phyloP scores from a whole-genome alignment of 2,797 vertebrate species.

The Hoplostethus atlanticus region DNA sequence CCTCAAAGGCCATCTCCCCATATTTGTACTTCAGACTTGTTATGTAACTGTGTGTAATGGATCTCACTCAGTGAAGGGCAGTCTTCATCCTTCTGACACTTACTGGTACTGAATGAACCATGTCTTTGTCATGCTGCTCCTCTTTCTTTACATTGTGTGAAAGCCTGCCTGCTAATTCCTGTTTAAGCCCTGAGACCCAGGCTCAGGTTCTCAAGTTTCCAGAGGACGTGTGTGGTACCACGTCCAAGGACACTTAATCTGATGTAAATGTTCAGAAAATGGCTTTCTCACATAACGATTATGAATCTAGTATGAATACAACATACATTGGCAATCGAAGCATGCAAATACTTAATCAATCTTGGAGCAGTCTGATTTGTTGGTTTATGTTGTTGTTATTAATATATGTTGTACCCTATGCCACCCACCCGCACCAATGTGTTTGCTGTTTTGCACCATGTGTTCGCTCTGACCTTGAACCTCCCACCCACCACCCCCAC shows the following conservation, averaged over 20 bases:
- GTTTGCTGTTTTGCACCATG: conserved; percentile 62
- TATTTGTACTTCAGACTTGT: conserved; percentile 41
- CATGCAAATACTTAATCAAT: neutral
- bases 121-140: conserved; percentile 47
- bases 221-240: conserved; percentile 23
- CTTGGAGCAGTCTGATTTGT: conserved; percentile 1
- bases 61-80: conserved; percentile 2
- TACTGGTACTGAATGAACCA: neutral
- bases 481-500: neutral
- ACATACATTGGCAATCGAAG: neutral
- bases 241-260: conserved; percentile 4
- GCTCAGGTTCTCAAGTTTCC: conserved; percentile 35
- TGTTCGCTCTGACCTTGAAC: conserved; percentile 75
- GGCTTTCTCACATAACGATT: neutral
- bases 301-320: neutral
- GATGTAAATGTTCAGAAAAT: neutral
- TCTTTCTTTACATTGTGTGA: conserved; percentile 6
- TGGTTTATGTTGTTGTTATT: conserved; percentile 42
- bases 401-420: conserved; percentile 16
- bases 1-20: conserved; percentile 28
- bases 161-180: conserved; percentile 20
- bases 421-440: conserved; percentile 12
- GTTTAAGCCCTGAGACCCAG: conserved; percentile 28
- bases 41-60: conserved; percentile 58
- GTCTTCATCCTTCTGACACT: conserved; percentile 14